A percentile compares a stretch with the other conserved stretches of the same genome.
These are phyloP conservation scores for Yponomeuta evonymella DNA, from an alignment of 2,888 invertebrate genomes.

Conservation along the genomic window DNA sequence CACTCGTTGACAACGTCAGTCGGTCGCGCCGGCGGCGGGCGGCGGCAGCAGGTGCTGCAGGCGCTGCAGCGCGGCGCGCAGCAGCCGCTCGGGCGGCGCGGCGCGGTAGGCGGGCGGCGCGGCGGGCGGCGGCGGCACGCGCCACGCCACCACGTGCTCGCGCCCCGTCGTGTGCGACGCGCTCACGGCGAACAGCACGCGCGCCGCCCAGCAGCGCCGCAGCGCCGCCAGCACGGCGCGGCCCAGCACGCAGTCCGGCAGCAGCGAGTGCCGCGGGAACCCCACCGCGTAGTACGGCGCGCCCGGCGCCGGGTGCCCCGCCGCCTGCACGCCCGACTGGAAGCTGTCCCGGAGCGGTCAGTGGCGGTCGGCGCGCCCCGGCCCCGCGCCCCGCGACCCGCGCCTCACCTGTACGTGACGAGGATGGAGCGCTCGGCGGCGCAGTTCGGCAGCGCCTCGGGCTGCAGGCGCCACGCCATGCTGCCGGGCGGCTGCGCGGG, in stretches of 20 bases:
- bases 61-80: slow-evolving; percentile 16
- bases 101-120: slow-evolving; percentile 29
- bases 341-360: slow-evolving; percentile 72
- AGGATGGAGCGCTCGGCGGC: slow-evolving; percentile 81
- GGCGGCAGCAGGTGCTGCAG: neutral
- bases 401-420: slow-evolving; percentile 83
- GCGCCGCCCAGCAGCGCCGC: slow-evolving; percentile 88
- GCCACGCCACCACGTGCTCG: slow-evolving; percentile 95
- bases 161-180: slow-evolving; percentile 93
- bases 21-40: neutral
- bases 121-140: slow-evolving; percentile 47
- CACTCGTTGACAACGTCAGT: too few species aligned
- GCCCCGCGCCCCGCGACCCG: neutral
- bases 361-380: slow-evolving; percentile 16
- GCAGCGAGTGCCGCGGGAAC: slow-evolving; percentile 87
- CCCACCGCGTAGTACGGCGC: slow-evolving; percentile 92
- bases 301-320: slow-evolving; percentile 87
- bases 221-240: slow-evolving; percentile 82
- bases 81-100: neutral
- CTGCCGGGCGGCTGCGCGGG: slow-evolving; percentile 87
- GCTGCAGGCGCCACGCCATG: slow-evolving; percentile 87
- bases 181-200: slow-evolving; percentile 89
- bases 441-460: slow-evolving; percentile 76
- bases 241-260: slow-evolving; percentile 90
- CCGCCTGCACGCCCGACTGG: slow-evolving; percentile 88